Conservation (phyloP, 2,797 vertebrate genomes). For the Syndactyla subalaris region DNA sequence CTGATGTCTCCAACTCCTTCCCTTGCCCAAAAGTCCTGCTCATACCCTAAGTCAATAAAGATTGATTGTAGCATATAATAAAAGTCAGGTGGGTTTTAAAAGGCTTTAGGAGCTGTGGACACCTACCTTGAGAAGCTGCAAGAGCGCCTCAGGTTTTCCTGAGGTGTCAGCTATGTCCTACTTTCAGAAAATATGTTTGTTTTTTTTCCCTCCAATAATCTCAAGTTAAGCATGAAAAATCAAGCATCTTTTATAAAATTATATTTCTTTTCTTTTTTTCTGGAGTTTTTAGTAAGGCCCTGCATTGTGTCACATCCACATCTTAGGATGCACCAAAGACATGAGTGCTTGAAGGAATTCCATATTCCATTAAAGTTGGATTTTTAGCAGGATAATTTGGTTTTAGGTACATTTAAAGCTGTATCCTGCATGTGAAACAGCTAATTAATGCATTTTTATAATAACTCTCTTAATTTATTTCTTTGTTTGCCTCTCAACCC, state of each 20-base stretch:
- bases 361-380: fast-evolving
- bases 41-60: background rate
- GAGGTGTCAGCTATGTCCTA: fast-evolving
- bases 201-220: too few relatives aligned
- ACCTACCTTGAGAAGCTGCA: background rate
- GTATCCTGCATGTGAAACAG: background rate
- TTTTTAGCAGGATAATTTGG: background rate
- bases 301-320: background rate
- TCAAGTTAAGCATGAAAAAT: background rate
- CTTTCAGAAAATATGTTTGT: background rate
- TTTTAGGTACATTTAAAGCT: background rate
- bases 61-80: background rate
- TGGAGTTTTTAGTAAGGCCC: background rate
- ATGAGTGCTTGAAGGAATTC: background rate
- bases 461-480: background rate
- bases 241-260: background rate
- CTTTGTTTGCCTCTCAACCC: background rate
- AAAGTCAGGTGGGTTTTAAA: background rate
- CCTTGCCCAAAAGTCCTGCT: background rate
- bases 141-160: background rate
- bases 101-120: background rate
- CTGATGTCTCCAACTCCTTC: background rate
- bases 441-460: background rate
- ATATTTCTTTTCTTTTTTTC: background rate
- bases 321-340: fast-evolving